These are phyloP conservation scores for Salvelinus fontinalis DNA, from an alignment of 2,113 vertebrate species.

Conservation along the genomic window DNA sequence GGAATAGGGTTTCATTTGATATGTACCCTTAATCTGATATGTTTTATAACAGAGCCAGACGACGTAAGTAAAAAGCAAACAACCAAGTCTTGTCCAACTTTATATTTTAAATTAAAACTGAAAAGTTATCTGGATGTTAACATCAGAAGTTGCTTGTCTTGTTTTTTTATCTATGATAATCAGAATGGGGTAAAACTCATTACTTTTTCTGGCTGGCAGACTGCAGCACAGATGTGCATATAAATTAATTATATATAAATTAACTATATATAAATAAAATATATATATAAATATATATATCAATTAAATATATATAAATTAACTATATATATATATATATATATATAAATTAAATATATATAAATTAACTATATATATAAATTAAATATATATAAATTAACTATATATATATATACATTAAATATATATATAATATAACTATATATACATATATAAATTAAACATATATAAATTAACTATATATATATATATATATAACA, in stretches of 20 bases:
- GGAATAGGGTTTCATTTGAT: not conserved
- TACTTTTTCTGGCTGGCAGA: not conserved
- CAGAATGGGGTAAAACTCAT: conserved; percentile 7
- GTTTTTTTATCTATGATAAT: conserved; percentile 33
- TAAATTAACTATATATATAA: too few relatives aligned
- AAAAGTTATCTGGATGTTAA: conserved; percentile 11
- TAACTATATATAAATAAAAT: too few relatives aligned
- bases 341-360: too few relatives aligned
- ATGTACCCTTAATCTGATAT: not conserved
- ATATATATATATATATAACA: too few relatives aligned
- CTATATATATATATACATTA: too few relatives aligned
- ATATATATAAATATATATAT: too few relatives aligned
- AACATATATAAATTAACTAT: too few relatives aligned
- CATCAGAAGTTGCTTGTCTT: conserved; percentile 11
- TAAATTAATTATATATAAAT: not conserved
- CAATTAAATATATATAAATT: too few relatives aligned
- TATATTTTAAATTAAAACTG: conserved; percentile 3
- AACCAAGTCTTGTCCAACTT: not conserved
- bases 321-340: too few relatives aligned
- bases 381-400: too few relatives aligned
- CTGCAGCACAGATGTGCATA: conserved; percentile 15
- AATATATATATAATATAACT: too few relatives aligned
- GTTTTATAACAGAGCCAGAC: not conserved
- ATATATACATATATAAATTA: too few relatives aligned
- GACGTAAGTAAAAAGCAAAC: not conserved